Evolutionary conservation across 1,140 invertebrate genomes (phyloP).

Genomic region (Trinorchestia longiramus): DNA sequence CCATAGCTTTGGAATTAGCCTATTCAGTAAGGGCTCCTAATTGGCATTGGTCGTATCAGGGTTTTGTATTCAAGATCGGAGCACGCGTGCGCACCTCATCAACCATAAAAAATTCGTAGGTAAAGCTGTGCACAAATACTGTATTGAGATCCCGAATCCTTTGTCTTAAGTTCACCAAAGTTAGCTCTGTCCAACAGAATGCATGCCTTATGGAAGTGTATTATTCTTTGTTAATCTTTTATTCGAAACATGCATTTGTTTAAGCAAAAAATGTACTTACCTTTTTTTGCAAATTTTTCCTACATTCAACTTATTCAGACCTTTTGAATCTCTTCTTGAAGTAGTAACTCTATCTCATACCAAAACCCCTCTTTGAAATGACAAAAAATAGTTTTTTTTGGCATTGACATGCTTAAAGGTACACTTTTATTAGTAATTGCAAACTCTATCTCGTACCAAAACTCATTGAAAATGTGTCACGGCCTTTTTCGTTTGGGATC

Average conservation of each 20-base stretch:
- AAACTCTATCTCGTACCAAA: neutral
- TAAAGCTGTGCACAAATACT: neutral
- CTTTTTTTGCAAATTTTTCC: neutral
- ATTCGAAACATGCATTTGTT: neutral
- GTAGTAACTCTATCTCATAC: neutral
- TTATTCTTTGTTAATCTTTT: too few relatives aligned
- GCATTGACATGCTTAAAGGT: neutral
- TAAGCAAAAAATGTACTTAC: neutral
- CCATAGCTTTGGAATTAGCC: neutral
- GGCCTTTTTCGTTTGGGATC: too few relatives aligned
- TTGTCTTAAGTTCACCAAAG: neutral
- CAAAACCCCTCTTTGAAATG: neutral
- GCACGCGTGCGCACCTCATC: neutral
- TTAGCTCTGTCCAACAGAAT: neutral
- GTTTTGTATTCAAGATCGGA: neutral
- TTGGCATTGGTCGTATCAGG: neutral
- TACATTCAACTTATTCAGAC: neutral
- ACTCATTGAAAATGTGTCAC: neutral
- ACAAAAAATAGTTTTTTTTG: neutral
- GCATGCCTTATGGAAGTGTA: too few relatives aligned
- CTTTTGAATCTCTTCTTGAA: neutral
- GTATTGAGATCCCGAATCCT: neutral
- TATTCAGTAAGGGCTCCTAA: neutral
- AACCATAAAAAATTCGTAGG: neutral
- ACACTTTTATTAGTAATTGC: neutral